These are phyloP conservation scores for Drosophila mojavensis DNA, from an alignment of 1,140 invertebrate species.

Conservation along the genomic window DNA sequence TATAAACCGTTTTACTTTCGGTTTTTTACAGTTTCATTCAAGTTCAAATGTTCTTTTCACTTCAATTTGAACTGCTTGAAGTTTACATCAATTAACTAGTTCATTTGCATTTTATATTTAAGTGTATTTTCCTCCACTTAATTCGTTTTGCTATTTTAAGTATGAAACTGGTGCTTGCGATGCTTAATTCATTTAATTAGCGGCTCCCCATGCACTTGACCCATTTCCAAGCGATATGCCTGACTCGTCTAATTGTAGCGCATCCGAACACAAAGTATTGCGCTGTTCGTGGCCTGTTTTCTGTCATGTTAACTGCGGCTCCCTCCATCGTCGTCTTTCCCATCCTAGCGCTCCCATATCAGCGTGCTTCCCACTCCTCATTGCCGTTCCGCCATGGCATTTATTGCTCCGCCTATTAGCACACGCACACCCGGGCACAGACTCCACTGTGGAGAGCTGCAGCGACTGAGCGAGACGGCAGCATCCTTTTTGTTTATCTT, in stretches of 20 bases:
- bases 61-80: too few relatives aligned
- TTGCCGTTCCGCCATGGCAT: slow-evolving; percentile 41
- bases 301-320: slow-evolving; percentile 30
- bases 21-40: too few relatives aligned
- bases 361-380: neutral
- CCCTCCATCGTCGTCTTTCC: neutral
- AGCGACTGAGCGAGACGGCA: slow-evolving; percentile 13
- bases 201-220: slow-evolving; percentile 14
- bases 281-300: slow-evolving; percentile 56
- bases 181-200: slow-evolving; percentile 9
- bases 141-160: neutral
- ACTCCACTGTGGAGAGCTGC: slow-evolving; percentile 2
- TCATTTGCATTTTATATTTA: too few relatives aligned
- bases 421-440: slow-evolving; percentile 44
- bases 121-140: too few relatives aligned
- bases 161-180: neutral
- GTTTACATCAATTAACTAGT: neutral
- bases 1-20: too few relatives aligned
- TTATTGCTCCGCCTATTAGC: slow-evolving; percentile 81
- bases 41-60: too few relatives aligned
- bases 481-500: slow-evolving; percentile 49
- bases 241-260: slow-evolving; percentile 14
- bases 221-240: slow-evolving; percentile 12
- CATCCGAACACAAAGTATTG: slow-evolving; percentile 11
- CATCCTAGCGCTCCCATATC: neutral